Base-by-base conservation (phyloP, 2,113 vertebrate species). In the Prionailurus viverrinus region DNA sequence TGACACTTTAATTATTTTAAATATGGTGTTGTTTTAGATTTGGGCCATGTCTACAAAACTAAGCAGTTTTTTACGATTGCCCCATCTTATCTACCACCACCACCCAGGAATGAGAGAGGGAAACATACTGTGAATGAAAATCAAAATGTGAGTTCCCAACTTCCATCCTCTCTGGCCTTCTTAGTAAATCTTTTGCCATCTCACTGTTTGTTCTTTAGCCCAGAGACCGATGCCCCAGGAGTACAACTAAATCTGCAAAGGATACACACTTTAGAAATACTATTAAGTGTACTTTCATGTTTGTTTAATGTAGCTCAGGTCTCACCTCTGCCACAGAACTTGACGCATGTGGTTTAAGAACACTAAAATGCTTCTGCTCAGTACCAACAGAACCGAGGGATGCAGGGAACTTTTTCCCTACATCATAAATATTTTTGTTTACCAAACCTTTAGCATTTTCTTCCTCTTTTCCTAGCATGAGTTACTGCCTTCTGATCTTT, bases 21-120 rank as follows among this genome's bases (percentile, higher is more conserved):
- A 89, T 39, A 96, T 68, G 94, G 63, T 14, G 66, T 36, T 76
- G 73, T 83, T 95, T 97, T 88, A 97, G 97, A 95, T 92, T 95
- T 89, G 82, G 91, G 45, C 58, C 36, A 45, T 76, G 29, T 93
- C 63, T 92, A 33, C 31, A 79, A 95, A 91, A 82, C 48, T 53
- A 86, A 92, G 31, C 78, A 51, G 25, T 65, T 90, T 93, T 95
- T 93, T 45, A 94, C 82, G 39, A 83, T 27, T 85, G 39, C 27
- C 45, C 31, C 36, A 51, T 79, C 45, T 58, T 91, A 45, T 87
- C 76, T 91, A 36, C 13, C 10, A 71, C 76, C 61, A 91, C 21
- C 61, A 91, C 21, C 69, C 14, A 68, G 7, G 36, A 45, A 63
- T 63, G 71, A 51, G 31, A 89, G 12, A 76, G 53, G 19, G 25